These are phyloP conservation scores for Tribolium freemani DNA, from an alignment of 2,888 invertebrate species.

Conservation along the genomic window DNA sequence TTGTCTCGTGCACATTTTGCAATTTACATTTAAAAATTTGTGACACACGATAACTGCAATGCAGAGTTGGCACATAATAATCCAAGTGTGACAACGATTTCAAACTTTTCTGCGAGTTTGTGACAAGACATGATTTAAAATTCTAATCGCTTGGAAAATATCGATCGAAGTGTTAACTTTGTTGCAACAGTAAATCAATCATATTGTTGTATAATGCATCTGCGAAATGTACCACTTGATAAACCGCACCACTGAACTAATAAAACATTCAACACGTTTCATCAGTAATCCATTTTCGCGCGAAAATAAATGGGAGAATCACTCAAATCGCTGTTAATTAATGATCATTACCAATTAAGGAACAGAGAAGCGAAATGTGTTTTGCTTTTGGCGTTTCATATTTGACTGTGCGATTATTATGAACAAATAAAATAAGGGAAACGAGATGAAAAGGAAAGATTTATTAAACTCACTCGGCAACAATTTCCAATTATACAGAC, in stretches of 20 bases:
- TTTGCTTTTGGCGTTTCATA: not conserved
- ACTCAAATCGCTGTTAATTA: not conserved
- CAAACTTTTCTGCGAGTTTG: no score
- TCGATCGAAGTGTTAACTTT: no score
- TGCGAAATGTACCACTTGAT: constrained; percentile 19
- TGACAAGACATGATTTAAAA: not conserved
- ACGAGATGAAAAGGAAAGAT: not conserved
- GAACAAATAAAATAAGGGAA: not conserved
- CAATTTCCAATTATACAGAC: not conserved
- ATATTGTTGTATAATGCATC: constrained; percentile 6
- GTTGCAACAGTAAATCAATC: constrained; percentile 1
- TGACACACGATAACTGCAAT: constrained; percentile 32
- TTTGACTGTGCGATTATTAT: not conserved
- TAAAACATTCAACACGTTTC: constrained; percentile 22
- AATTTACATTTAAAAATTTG: constrained; percentile 26
- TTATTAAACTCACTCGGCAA: not conserved
- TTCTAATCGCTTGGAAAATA: not conserved
- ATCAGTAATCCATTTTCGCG: constrained; percentile 1
- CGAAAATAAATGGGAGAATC: not conserved
- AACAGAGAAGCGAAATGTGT: not conserved
- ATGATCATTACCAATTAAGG: not conserved
- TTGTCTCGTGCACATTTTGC: constrained; percentile 15
- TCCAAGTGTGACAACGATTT: no score
- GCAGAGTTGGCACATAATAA: not conserved
- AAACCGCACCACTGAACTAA: constrained; percentile 4